Base-by-base conservation (phyloP, 2,797 vertebrate genomes). In the Anas bernieri region DNA sequence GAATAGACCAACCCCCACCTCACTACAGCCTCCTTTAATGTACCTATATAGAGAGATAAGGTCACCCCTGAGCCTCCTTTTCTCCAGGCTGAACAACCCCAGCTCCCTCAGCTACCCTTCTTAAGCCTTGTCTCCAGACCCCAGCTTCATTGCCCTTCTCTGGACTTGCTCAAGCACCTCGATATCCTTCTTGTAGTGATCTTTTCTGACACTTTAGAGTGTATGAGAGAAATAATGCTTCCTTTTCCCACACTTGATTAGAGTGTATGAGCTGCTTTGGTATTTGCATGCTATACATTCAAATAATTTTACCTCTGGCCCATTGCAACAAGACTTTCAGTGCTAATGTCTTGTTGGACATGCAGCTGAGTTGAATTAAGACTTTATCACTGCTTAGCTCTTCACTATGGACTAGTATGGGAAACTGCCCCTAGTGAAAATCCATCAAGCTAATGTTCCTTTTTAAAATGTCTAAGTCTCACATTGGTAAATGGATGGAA, bases 211-310 rank as follows among this genome's bases (percentile, higher is more conserved):
- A 25, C 10, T 37, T 10, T 37, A 39, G 8, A 10, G 3, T 18
- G 11, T 28, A 61, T 26, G 28, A 78, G 21, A 48, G 12, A 48
- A 48, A 48, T 2, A 25, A 48, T 23, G 22, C 22, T 23, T 62
- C 20, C 3, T 72, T 58, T 81, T 41, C 31, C 81, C 31, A 41
- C 17, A 22, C 11, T 21, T 3, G 6, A 12, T 33, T 37, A 39
- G 9, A 7, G 3, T 12, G 9, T 28, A 56, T 26, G 28, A 75
- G 21, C 12, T 68, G 0, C 21, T 58, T 41, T 7, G 12, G 3
- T 28, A 3, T 4, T 68, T 68, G 7, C 0, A 0, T 69, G 0
- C 0, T 55, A 16, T 50, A 6, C 6, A 20, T 73, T 45, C 9
- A 73, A 66, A 39, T 5, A 41, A 2, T 30, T 33, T 59, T 46